Base-by-base conservation (phyloP, 2,888 invertebrate species). In the Drosophila cyrtoloma region DNA sequence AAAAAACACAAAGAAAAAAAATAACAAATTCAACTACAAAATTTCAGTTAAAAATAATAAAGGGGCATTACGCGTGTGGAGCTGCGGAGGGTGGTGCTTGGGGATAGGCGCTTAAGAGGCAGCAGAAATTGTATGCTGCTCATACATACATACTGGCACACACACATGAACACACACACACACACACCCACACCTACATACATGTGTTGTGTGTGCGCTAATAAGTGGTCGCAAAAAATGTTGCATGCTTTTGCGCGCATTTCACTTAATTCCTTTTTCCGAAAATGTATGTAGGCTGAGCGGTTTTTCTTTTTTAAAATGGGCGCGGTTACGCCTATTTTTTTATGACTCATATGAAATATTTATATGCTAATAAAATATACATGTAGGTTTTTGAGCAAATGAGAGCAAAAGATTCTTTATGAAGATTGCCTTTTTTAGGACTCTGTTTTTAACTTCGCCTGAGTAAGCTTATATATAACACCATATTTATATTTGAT, bases 21-120 rank as follows among this genome's bases (percentile, higher is more conserved):
- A 68, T 52, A 69, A 71, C 70, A 77, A 75, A 82, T 77, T 80
- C 62, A 82, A 76, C 88, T 81, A 86, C 81, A 86, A 86, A 89
- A 78, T 63, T 63, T 66, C 77, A 56, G 69, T 75, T 77, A 76
- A 82, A 90, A 89, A 90, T 90, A 84, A 82, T 81, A 79, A 83
- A 75, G 75, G 69, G 73, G 66, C 77, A 75, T 72, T 77, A 86
- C 63, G 86, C 81, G 82, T 65, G 61, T 61, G 58, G 33, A 53
- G 61, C 19, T 32, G 16, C 37, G n/a, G 50, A 51, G 61, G 62
- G 32, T 26, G 52, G 64, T 35, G 66, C 51, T 57, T 57, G 53
- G 55, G 69, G 33, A 35, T 7, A 39, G 51, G 63, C 64, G 73
- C 73, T 76, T 65, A 76, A 79, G 66, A 79, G 73, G 64, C 72